phyloP scores from a whole-genome alignment of 1,140 invertebrate genomes.

The Euwallacea similis region DNA sequence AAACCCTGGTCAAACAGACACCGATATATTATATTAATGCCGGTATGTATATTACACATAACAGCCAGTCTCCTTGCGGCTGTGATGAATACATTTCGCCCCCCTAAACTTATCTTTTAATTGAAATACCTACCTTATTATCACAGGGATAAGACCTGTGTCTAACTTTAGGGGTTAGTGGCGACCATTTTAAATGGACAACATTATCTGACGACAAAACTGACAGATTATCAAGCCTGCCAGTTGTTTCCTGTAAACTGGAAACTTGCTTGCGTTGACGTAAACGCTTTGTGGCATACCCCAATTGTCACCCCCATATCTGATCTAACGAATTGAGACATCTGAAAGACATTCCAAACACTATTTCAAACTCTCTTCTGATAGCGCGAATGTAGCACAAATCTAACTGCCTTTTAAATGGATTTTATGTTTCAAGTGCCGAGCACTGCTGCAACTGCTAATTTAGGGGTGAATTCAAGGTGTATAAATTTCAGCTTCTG shows the following conservation, averaged over 20 bases:
- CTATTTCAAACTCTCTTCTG: slow-evolving; percentile 47
- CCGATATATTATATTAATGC: too few species aligned
- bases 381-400: slow-evolving; percentile 41
- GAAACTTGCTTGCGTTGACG: slow-evolving; percentile 50
- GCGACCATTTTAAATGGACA: slow-evolving; percentile 36
- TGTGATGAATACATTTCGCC: neutral
- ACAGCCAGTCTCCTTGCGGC: too few species aligned
- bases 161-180: slow-evolving; percentile 31
- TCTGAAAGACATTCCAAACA: slow-evolving; percentile 44
- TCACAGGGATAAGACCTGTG: slow-evolving; percentile 34
- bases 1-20: too few species aligned
- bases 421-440: slow-evolving; percentile 30
- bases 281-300: slow-evolving; percentile 47
- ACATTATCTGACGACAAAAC: slow-evolving; percentile 47
- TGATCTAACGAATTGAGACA: slow-evolving; percentile 52
- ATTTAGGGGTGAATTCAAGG: too few species aligned
- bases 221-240: slow-evolving; percentile 52
- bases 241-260: slow-evolving; percentile 51
- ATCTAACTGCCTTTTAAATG: slow-evolving; percentile 37
- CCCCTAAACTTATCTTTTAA: slow-evolving; percentile 33
- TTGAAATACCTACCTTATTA: slow-evolving; percentile 29
- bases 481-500: too few species aligned
- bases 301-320: slow-evolving; percentile 48
- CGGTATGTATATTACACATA: too few species aligned
- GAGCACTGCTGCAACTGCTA: neutral